Base-by-base conservation (phyloP, 2,797 vertebrate genomes). In the Mormyrus proboscirostris region DNA sequence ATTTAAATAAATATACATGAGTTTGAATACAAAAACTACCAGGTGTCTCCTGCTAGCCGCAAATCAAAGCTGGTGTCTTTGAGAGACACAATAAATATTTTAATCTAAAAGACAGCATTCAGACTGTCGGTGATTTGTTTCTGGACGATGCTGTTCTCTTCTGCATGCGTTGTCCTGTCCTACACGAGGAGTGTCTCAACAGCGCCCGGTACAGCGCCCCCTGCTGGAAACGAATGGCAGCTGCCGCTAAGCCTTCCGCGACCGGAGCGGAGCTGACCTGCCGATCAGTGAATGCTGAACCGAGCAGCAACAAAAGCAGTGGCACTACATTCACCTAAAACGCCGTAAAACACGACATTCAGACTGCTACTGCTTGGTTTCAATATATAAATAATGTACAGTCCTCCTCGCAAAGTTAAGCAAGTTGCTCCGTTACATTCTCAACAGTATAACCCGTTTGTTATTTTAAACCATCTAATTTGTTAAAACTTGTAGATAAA, bases 201-300 rank as follows among this genome's bases (percentile, higher is more conserved):
- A 19, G 73, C 38, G 38, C 19, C 16, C 73, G 14, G 38, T 8
- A 44, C 10, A 79, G 38, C 73, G 73, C 16, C 73, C 73, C 73
- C 73, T 79, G 38, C 73, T 79, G 73, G 38, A 44, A 38, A 41
- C 16, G 38, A 44, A 41, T 2, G 16, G 73, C 73, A 79, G 73
- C 73, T 79, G 38, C 38, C 38, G 19, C 82, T 4, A 85, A 51
- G 50, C 50, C 49, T 3, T 47, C 65, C 19, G 9, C n/a, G 88
- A 41, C 38, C 5, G 79, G 55, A 73, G 51, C 53, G 76, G 25
- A 51, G 50, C 22, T 88, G 69, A 88, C 55, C 41, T 41, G 49
- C 83, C 88, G 79, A 73, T 89, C 79, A 57, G 55, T 88, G n/a
- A 79, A 44, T 44, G 38, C 73, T 44, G 19, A 59, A 29, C 73